Percentiles rank a stretch among this genome's conserved stretches.
Evolutionary conservation across 2,797 vertebrate species (phyloP).

Genomic region (Macrochelys suwanniensis): DNA sequence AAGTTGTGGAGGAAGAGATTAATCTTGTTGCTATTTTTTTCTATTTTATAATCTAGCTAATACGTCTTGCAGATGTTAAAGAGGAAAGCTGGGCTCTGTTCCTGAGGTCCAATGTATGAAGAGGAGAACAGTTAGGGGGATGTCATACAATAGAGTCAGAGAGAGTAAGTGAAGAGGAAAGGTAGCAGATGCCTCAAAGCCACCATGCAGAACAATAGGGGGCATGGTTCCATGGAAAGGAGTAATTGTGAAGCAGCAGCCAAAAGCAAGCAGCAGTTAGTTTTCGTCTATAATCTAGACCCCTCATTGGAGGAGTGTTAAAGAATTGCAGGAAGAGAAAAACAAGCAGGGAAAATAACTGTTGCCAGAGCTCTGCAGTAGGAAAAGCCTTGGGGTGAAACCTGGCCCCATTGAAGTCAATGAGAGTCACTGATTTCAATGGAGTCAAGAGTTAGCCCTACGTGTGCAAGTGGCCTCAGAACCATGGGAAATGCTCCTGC

Average conservation of each 20-base stretch:
- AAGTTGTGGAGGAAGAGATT: rapidly evolving
- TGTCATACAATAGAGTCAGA: background rate
- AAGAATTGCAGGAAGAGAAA: background rate
- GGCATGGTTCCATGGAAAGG: background rate
- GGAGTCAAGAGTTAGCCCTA: slow-evolving; percentile 3
- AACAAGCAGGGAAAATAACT: background rate
- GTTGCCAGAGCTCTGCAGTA: background rate
- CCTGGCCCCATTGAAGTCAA: background rate
- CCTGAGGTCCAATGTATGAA: background rate
- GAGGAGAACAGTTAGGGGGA: background rate
- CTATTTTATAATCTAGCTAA: slow-evolving; percentile 1
- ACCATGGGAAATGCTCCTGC: background rate
- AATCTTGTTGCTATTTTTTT: background rate
- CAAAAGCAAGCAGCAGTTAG: background rate
- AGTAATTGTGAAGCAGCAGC: background rate
- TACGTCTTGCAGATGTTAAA: background rate
- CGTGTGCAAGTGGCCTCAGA: background rate
- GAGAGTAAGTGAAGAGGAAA: background rate
- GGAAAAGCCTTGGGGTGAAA: background rate
- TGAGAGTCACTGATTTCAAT: background rate
- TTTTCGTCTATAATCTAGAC: background rate
- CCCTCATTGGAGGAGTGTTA: background rate
- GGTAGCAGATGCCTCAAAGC: background rate
- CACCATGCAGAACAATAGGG: background rate
- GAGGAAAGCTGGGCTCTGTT: background rate